Percentiles rank a stretch among this genome's conserved stretches.
Conservation (phyloP, 2,797 vertebrate species). For the Centroberyx gerrardi region DNA sequence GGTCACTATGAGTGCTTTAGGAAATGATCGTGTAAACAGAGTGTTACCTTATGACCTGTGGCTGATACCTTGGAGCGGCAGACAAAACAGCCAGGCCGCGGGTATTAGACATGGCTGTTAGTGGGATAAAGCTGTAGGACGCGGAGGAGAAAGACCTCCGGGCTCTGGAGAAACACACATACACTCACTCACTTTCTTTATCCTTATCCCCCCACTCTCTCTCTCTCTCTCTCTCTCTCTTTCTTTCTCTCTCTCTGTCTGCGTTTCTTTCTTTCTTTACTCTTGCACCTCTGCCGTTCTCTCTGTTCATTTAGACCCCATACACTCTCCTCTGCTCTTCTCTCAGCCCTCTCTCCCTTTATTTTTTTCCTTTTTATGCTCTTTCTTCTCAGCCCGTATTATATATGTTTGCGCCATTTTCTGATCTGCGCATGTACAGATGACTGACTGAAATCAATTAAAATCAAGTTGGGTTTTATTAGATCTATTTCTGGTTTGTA, state of each 20-base stretch:
- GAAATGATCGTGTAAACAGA: conserved; percentile 96
- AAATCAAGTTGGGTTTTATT: background rate
- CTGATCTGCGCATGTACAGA: background rate
- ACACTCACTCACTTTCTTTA: conserved; percentile 2
- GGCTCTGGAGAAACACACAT: conserved; percentile 73
- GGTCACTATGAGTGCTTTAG: conserved; percentile 93
- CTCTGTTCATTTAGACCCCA: background rate
- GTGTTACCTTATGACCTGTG: conserved; percentile 96
- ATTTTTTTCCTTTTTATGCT: background rate
- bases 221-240: conserved; percentile 4
- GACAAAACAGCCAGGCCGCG: conserved; percentile 89
- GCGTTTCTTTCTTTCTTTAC: background rate
- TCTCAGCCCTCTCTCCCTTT: background rate
- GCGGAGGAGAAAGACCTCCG: conserved; percentile 77
- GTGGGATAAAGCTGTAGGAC: conserved; percentile 86
- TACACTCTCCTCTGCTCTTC: background rate
- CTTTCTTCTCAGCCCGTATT: background rate
- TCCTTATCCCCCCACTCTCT: conserved; percentile 5
- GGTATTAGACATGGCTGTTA: conserved; percentile 96
- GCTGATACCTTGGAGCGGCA: conserved; percentile 89
- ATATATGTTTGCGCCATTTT: background rate
- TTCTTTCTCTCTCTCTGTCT: conserved; percentile 1
- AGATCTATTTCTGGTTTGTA: background rate
- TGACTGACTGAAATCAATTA: too few species aligned
- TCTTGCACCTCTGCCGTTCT: background rate